Evolutionary conservation across 2,113 vertebrate species (phyloP).

Genomic region (Daphoenositta chrysoptera): DNA sequence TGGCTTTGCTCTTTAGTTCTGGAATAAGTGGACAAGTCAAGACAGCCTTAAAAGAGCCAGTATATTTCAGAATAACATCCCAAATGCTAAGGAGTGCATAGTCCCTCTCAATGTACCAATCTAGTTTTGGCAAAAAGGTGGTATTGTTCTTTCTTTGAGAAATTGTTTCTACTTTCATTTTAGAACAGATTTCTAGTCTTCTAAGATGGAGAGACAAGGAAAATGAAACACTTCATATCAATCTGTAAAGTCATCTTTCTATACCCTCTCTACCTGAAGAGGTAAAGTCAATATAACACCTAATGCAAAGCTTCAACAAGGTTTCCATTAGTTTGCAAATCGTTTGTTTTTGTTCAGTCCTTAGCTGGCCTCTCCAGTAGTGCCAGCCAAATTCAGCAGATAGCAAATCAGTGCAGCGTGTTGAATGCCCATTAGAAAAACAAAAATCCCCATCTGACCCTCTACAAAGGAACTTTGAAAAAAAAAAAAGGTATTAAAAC

Average conservation of each 20-base stretch:
- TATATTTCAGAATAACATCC: not conserved
- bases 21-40: not conserved
- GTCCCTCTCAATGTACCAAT: not conserved
- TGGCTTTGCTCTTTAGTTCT: not conserved
- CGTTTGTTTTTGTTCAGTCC: not conserved
- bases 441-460: not conserved
- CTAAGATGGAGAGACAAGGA: not conserved
- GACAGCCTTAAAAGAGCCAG: not conserved
- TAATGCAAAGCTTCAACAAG: not conserved
- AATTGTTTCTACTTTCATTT: not conserved
- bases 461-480: not conserved
- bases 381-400: not conserved
- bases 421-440: not conserved
- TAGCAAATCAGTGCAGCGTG: not conserved
- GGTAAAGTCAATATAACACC: not conserved
- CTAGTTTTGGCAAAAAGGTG: not conserved
- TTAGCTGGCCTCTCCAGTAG: not conserved
- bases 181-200: not conserved
- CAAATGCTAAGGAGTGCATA: not conserved
- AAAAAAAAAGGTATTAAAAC: not conserved
- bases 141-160: not conserved
- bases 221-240: not conserved
- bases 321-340: not conserved
- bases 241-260: not conserved
- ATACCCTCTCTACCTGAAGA: not conserved